Evolutionary conservation across 1,140 invertebrate species (phyloP).

Genomic region (Cecropterus lyciades): DNA sequence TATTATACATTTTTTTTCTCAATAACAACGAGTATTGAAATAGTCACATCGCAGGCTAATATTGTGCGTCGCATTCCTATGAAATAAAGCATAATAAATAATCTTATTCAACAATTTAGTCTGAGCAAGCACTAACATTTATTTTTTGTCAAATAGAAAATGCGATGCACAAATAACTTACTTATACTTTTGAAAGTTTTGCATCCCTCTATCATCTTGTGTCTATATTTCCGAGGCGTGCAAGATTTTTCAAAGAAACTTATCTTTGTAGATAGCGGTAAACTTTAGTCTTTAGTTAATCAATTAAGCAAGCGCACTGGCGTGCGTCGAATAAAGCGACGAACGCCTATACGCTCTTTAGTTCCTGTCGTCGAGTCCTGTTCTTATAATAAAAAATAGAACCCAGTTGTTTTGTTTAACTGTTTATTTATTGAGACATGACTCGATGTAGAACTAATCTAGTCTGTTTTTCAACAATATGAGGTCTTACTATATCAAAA

Average conservation of each 20-base stretch:
- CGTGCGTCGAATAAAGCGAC: constrained; percentile 63
- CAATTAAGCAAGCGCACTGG: constrained; percentile 56
- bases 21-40: constrained; percentile 1
- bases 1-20: constrained; percentile 6
- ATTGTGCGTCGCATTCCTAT: constrained; percentile 17
- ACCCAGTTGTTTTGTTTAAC: constrained; percentile 3
- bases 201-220: constrained; percentile 11
- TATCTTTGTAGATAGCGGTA: constrained; percentile 31
- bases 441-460: constrained; percentile 78
- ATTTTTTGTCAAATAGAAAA: neutral
- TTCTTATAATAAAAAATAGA: constrained; percentile 31
- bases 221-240: constrained; percentile 21
- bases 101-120: neutral
- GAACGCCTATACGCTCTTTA: constrained; percentile 69
- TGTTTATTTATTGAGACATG: constrained; percentile 46
- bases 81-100: neutral
- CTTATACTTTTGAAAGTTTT: constrained; percentile 27
- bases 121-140: neutral
- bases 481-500: constrained; percentile 19
- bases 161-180: constrained; percentile 11
- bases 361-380: constrained; percentile 70
- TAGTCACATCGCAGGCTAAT: constrained; percentile 10
- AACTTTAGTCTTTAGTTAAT: constrained; percentile 33
- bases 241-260: constrained; percentile 26
- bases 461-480: constrained; percentile 62